Evolutionary conservation across 2,888 invertebrate species (phyloP).

Genomic region (Trichacis sp.): DNA sequence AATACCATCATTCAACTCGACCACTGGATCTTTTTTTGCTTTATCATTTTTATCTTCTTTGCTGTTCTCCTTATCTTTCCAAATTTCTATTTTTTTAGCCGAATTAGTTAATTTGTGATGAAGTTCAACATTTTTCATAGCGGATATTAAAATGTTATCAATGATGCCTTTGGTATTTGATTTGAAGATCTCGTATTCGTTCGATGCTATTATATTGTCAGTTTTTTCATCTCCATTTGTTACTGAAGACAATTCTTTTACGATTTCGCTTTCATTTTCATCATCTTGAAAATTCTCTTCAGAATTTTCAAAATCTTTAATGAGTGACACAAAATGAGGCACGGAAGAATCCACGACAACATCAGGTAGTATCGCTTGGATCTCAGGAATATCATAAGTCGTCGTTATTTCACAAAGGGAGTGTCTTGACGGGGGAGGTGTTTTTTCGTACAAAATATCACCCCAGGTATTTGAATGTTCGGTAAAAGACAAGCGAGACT

Average conservation of each 20-base stretch:
- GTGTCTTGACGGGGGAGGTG: slow-evolving; percentile 28
- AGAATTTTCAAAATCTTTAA: not conserved
- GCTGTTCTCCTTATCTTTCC: slow-evolving; percentile 39
- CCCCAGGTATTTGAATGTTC: slow-evolving; percentile 27
- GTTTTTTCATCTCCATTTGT: too few species aligned
- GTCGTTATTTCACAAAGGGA: slow-evolving; percentile 53
- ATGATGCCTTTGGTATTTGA: slow-evolving; percentile 25
- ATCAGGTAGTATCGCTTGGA: slow-evolving; percentile 50
- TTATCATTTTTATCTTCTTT: slow-evolving; percentile 13
- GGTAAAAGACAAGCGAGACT: slow-evolving; percentile 32
- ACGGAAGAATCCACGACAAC: slow-evolving; percentile 7
- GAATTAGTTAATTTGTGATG: slow-evolving; percentile 22
- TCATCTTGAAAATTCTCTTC: not conserved
- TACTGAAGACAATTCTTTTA: not conserved
- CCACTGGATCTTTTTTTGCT: slow-evolving; percentile 49
- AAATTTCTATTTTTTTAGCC: slow-evolving; percentile 53
- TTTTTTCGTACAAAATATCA: slow-evolving; percentile 12
- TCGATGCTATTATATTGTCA: too few species aligned
- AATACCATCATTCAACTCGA: slow-evolving; percentile 52
- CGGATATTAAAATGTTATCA: slow-evolving; percentile 28
- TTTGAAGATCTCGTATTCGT: not conserved
- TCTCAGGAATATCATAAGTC: slow-evolving; percentile 48
- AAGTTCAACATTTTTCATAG: slow-evolving; percentile 18
- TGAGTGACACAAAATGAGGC: too few species aligned
- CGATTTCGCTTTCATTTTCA: not conserved